Conservation (phyloP, 2,113 vertebrate species). For the Oceanodroma tethys region DNA sequence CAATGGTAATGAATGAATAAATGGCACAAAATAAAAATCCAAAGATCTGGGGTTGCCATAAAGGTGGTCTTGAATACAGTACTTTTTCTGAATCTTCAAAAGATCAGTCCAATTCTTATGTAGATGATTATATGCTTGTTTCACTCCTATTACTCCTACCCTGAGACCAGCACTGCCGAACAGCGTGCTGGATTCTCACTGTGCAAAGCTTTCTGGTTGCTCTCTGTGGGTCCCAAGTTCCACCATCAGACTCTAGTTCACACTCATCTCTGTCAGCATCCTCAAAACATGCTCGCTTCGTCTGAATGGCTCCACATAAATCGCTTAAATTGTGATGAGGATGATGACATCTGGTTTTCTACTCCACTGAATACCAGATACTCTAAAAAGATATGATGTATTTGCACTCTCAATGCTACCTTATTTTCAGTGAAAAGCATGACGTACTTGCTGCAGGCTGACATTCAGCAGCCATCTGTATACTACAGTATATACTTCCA, state of each 20-base stretch:
- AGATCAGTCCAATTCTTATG: background rate
- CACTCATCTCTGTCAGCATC: background rate
- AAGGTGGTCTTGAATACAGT: background rate
- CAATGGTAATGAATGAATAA: background rate
- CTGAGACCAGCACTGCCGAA: background rate
- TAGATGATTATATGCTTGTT: background rate
- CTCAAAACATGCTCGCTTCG: background rate
- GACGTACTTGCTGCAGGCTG: background rate
- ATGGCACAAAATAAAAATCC: background rate
- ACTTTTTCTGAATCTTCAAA: background rate
- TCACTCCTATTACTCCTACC: background rate
- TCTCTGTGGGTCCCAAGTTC: background rate
- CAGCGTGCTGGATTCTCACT: background rate
- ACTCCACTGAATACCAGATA: background rate
- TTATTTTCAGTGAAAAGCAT: background rate
- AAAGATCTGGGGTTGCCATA: background rate
- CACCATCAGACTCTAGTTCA: background rate
- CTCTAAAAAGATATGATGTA: background rate
- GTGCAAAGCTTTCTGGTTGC: background rate
- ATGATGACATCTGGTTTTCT: background rate
- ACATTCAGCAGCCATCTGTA: background rate
- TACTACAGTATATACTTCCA: background rate
- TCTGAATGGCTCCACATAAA: background rate
- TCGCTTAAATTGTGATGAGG: background rate
- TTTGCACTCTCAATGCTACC: background rate